These are phyloP conservation scores for Acronicta leporina DNA, from an alignment of 2,888 invertebrate species.

Conservation along the genomic window DNA sequence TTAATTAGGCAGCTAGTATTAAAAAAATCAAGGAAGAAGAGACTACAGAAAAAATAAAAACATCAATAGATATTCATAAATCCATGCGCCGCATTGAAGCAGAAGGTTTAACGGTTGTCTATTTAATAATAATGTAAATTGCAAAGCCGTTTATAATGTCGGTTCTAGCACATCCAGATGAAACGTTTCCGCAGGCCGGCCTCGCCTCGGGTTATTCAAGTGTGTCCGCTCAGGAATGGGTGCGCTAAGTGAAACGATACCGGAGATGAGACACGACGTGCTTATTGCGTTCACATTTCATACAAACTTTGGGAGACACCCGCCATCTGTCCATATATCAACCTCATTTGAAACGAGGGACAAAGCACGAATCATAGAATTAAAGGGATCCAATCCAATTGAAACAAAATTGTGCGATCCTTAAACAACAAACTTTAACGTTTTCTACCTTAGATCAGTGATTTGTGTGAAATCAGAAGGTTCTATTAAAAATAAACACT, in stretches of 20 bases:
- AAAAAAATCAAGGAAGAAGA: constrained; percentile 17
- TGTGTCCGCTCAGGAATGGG: constrained; percentile 73
- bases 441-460: constrained; percentile 18
- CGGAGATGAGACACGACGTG: constrained; percentile 75
- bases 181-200: constrained; percentile 55
- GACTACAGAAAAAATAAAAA: constrained; percentile 24
- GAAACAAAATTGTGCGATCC: not conserved
- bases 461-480: constrained; percentile 17
- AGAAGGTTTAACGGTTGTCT: constrained; percentile 45
- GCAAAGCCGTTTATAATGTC: constrained; percentile 47
- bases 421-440: constrained; percentile 15
- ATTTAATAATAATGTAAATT: constrained; percentile 57
- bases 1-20: constrained; percentile 1
- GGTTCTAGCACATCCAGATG: constrained; percentile 52
- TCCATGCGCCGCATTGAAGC: constrained; percentile 16
- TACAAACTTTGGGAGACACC: constrained; percentile 56
- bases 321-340: constrained; percentile 37
- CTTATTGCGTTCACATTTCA: constrained; percentile 67
- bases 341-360: not conserved
- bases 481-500: constrained; percentile 25
- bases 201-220: constrained; percentile 65
- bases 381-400: not conserved
- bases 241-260: constrained; percentile 79
- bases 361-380: too few relatives aligned
- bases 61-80: constrained; percentile 16